phyloP scores from a whole-genome alignment of 2,113 vertebrate genomes.

The Lophochroa leadbeateri region DNA sequence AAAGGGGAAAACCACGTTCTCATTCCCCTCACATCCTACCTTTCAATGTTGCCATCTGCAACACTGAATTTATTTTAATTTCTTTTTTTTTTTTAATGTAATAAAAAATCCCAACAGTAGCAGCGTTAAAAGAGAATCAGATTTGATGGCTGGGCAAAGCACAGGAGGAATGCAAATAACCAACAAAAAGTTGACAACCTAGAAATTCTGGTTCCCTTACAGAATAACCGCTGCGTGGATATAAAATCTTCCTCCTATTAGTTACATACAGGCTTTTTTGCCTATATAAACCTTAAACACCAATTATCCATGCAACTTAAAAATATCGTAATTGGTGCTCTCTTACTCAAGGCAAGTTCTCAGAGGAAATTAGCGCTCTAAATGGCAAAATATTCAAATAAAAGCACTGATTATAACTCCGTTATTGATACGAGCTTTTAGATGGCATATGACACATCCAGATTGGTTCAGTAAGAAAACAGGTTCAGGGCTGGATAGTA shows the following conservation, averaged over 20 bases:
- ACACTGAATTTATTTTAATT: background rate
- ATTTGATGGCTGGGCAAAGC: background rate
- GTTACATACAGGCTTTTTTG: background rate
- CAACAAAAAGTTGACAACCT: background rate
- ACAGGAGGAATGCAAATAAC: background rate
- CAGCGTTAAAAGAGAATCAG: background rate
- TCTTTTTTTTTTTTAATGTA: background rate
- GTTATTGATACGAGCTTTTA: slow-evolving; percentile 3
- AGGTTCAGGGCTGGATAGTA: background rate
- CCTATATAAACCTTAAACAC: background rate
- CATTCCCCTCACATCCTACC: background rate
- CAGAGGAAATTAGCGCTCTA: background rate
- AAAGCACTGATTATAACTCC: background rate
- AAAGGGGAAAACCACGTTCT: background rate
- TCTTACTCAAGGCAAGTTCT: background rate
- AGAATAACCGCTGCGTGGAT: background rate
- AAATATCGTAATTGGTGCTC: background rate
- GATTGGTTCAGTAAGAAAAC: slow-evolving; percentile 24
- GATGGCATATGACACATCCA: slow-evolving; percentile 28
- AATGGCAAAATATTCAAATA: background rate
- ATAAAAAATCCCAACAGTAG: background rate
- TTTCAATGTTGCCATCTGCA: background rate
- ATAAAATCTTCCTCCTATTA: background rate
- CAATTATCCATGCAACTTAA: background rate
- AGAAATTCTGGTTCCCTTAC: background rate